Evolutionary conservation across 2,888 invertebrate genomes (phyloP), one percentile per base, ranked within the genome.

Genomic region (Erebia ligea): DNA sequence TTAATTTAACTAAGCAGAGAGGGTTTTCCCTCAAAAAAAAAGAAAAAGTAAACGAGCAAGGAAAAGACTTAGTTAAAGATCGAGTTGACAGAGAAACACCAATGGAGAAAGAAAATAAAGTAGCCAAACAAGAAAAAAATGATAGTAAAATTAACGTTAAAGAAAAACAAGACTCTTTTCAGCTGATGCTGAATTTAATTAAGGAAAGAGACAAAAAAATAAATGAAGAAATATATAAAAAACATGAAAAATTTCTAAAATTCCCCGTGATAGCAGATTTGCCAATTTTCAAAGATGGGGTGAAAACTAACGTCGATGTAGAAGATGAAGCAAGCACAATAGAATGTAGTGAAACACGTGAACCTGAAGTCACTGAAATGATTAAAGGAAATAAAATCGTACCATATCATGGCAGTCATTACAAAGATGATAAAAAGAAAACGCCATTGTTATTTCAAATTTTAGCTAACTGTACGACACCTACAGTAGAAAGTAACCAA

Each of bases 331-430:
- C 76, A 40, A 82, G 79, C 75, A 61, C 79, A 58, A 50, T 80
- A n/a, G 78, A 80, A 59, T 84, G 83, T 74, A 69, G 68, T 9
- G 67, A 68, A 10, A 34, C 67, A 1, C 54, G 62, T 13, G 25
- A 17, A 54, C 34, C 34, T 34, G 63, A 25, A 25, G 42, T 57
- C 17, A 68, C 50, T 54, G 77, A 81, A 75, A 82, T 82, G 79
- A 76, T 86, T 56, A 77, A 73, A 76, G 82, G 82, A 4, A 73
- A 25, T 21, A 65, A 70, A 15, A 77, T 83, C 45, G 75, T 79
- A 13, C 76, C 74, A 2, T 6, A 34, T 34, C 34, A 34, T 34
- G 65, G 78, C 61, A 67, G 66, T 40, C 64, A 69, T 58, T 64
- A 68, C 4, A 45, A 11, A 42, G 21, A 67, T 0, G 25, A 69